Conservation (phyloP, 2,888 invertebrate genomes). For the Panopea generosa region DNA sequence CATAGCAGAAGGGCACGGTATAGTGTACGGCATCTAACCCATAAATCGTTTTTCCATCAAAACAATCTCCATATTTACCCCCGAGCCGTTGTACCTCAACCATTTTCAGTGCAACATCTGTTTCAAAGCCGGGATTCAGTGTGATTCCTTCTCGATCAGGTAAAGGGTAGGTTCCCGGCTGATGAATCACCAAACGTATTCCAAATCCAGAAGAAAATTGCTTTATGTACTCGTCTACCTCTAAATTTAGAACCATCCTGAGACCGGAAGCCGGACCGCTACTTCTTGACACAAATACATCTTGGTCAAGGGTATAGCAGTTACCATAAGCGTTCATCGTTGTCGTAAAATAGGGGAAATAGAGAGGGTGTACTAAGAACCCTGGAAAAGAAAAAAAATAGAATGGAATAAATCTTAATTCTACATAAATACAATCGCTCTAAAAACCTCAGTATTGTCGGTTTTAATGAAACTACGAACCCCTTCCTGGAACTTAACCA, state of each 20-base stretch:
- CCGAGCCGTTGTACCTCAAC: constrained; percentile 3
- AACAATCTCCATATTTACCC: not conserved
- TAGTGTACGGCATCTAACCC: not conserved
- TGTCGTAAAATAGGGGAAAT: not conserved
- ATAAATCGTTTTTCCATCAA: not conserved
- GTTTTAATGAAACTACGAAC: too few relatives aligned
- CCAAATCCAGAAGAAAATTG: constrained; percentile 20
- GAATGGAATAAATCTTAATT: too few relatives aligned
- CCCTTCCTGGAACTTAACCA: too few relatives aligned
- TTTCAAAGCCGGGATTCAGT: constrained; percentile 23
- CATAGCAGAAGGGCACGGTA: constrained; percentile 9
- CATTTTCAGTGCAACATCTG: constrained; percentile 20
- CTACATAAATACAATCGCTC: too few relatives aligned
- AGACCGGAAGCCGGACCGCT: constrained; percentile 16
- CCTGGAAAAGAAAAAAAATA: too few relatives aligned
- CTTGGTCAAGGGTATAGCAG: constrained; percentile 9
- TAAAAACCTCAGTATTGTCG: too few relatives aligned
- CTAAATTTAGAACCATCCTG: constrained; percentile 18
- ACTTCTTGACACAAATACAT: not conserved
- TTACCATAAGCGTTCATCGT: constrained; percentile 4
- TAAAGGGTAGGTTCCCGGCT: constrained; percentile 6
- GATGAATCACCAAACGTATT: constrained; percentile 15
- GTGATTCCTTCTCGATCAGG: constrained; percentile 12
- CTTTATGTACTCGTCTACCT: constrained; percentile 18
- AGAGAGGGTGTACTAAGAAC: not conserved